A percentile compares a stretch with the other conserved stretches of the same genome.
Conservation (phyloP, 2,797 vertebrate species). For the Falco cherrug region DNA sequence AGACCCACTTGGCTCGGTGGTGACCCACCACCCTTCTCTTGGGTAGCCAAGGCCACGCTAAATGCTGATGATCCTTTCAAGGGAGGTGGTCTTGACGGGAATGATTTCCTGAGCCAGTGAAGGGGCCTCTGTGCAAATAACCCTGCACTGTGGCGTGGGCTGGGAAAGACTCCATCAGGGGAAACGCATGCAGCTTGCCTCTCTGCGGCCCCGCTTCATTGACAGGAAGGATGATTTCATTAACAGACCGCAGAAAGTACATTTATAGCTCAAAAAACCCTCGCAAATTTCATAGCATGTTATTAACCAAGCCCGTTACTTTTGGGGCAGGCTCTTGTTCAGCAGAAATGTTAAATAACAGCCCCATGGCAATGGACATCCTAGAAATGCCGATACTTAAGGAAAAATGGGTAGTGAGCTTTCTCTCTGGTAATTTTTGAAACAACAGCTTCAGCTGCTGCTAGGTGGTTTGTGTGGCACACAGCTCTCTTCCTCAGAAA, state of each 20-base stretch:
- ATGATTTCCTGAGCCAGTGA: background rate
- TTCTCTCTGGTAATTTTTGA: background rate
- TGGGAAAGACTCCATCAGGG: background rate
- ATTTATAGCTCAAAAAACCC: background rate
- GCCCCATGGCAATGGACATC: background rate
- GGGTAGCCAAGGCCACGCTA: background rate
- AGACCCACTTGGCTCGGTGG: fast-evolving
- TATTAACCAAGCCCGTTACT: background rate
- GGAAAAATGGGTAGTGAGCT: background rate
- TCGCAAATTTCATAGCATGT: background rate
- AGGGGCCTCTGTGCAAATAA: background rate
- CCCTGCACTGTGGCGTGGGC: fast-evolving
- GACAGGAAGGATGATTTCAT: background rate
- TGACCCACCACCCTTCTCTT: background rate
- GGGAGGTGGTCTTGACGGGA: background rate
- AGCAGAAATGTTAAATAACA: conserved; percentile 5
- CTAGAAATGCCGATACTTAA: background rate
- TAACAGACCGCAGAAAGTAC: background rate
- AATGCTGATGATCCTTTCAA: fast-evolving
- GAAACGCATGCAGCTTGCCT: background rate
- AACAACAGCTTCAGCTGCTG: background rate
- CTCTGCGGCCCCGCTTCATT: background rate
- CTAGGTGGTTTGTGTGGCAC: background rate
- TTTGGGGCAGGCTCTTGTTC: background rate
- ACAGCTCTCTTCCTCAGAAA: background rate